These are phyloP conservation scores for Strongylocentrotus purpuratus DNA, from an alignment of 35 echinoderm and acorn worm species.

Conservation along the genomic window DNA sequence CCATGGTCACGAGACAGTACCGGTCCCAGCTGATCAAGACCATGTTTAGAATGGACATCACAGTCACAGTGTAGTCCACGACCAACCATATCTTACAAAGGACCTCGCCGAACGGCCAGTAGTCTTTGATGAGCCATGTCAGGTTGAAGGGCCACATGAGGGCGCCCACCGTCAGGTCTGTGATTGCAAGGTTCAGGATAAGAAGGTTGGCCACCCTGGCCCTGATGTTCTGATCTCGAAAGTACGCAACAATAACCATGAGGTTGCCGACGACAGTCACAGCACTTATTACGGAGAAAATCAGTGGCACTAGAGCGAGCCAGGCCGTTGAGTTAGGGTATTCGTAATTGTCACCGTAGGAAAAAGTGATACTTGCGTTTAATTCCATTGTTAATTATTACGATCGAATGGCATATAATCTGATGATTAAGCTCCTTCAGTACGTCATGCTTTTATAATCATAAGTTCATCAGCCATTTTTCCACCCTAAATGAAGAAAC, in stretches of 20 bases:
- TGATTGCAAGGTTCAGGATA: no score
- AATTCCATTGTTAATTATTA: background rate
- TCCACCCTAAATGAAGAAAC: no score
- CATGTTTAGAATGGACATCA: conserved; percentile 35
- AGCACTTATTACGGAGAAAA: background rate
- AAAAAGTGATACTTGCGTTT: background rate
- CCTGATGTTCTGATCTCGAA: background rate
- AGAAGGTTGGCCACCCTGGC: no score
- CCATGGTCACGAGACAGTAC: no score
- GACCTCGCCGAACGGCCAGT: conserved; percentile 13
- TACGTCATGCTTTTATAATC: no score
- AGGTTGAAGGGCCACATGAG: no score
- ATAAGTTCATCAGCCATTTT: no score
- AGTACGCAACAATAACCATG: conserved; percentile 39
- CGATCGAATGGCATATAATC: no score
- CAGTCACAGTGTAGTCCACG: conserved; percentile 21
- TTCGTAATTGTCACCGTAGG: background rate
- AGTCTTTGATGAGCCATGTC: no score
- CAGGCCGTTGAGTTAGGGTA: no score
- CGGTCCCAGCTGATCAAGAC: conserved; percentile 39
- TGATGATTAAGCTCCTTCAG: no score
- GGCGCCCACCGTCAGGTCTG: no score
- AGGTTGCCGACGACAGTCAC: conserved; percentile 40
- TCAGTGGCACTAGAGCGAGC: background rate
- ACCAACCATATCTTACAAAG: conserved; percentile 40